These are phyloP conservation scores for Lithodes maja DNA, from an alignment of 2,888 invertebrate species.

Conservation along the genomic window DNA sequence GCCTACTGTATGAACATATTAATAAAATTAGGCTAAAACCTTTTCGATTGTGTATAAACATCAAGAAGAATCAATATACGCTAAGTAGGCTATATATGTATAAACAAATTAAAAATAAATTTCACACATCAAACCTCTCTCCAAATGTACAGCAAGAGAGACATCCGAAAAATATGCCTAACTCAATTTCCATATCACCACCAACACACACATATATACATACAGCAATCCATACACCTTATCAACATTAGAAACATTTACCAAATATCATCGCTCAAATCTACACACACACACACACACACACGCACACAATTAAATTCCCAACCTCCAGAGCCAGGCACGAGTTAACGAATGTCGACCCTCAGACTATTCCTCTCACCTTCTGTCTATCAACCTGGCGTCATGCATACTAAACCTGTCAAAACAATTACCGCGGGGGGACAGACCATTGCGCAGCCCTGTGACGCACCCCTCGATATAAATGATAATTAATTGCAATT, in stretches of 20 bases:
- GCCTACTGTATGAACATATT: too few relatives aligned
- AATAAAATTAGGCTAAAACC: too few relatives aligned
- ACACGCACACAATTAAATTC: background rate
- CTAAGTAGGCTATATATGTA: too few relatives aligned
- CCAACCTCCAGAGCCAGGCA: background rate
- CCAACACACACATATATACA: background rate
- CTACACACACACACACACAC: background rate
- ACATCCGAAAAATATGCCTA: too few relatives aligned
- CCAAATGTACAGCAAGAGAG: too few relatives aligned
- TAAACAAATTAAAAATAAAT: too few relatives aligned
- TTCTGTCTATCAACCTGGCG: background rate
- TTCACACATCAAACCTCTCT: too few relatives aligned
- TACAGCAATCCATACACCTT: background rate
- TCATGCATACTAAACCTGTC: background rate
- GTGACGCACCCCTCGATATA: background rate
- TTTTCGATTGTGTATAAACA: too few relatives aligned
- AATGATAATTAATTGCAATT: background rate
- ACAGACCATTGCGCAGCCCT: background rate
- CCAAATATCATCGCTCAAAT: too few relatives aligned
- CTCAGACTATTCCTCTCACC: background rate
- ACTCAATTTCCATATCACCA: background rate
- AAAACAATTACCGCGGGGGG: background rate
- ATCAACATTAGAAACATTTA: too few relatives aligned
- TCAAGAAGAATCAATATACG: too few relatives aligned
- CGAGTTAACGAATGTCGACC: background rate